These are phyloP conservation scores for Neomonachus schauinslandi DNA, from an alignment of 2,113 vertebrate genomes.

Conservation along the genomic window DNA sequence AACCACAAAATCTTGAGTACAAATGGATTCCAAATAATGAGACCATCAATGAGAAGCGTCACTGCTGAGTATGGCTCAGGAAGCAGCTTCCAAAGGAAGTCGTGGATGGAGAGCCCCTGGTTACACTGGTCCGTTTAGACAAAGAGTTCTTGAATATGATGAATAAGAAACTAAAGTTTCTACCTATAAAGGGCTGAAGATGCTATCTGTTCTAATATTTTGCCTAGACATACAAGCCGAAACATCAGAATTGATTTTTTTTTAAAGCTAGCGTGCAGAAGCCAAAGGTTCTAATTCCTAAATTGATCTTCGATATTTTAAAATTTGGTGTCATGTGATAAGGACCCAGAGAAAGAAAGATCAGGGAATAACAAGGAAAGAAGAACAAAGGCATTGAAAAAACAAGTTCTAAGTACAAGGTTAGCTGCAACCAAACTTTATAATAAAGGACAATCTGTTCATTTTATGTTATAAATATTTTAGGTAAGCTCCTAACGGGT, in stretches of 20 bases:
- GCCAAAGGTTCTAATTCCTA: constrained; percentile 74
- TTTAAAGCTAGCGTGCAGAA: constrained; percentile 73
- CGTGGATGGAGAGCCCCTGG: constrained; percentile 61
- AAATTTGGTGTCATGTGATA: constrained; percentile 65
- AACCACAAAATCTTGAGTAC: constrained; percentile 68
- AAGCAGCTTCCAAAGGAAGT: constrained; percentile 75
- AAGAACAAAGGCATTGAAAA: constrained; percentile 72
- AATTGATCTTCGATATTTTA: neutral
- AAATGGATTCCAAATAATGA: constrained; percentile 55
- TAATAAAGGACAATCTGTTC: constrained; percentile 15
- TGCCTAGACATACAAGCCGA: constrained; percentile 69
- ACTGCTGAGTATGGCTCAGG: constrained; percentile 35
- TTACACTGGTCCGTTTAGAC: neutral
- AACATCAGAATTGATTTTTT: constrained; percentile 61
- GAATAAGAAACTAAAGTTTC: constrained; percentile 81
- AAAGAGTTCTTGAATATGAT: neutral
- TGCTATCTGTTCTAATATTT: constrained; percentile 64
- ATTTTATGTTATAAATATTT: constrained; percentile 28
- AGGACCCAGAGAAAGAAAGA: constrained; percentile 74
- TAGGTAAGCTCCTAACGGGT: neutral
- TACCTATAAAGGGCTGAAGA: constrained; percentile 77
- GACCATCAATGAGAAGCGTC: constrained; percentile 44
- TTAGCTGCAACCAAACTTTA: constrained; percentile 62
- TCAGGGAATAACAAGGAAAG: constrained; percentile 66
- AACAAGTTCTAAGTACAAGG: constrained; percentile 72